Conservation (phyloP, 2,797 vertebrate species). For the Amblyraja radiata region DNA sequence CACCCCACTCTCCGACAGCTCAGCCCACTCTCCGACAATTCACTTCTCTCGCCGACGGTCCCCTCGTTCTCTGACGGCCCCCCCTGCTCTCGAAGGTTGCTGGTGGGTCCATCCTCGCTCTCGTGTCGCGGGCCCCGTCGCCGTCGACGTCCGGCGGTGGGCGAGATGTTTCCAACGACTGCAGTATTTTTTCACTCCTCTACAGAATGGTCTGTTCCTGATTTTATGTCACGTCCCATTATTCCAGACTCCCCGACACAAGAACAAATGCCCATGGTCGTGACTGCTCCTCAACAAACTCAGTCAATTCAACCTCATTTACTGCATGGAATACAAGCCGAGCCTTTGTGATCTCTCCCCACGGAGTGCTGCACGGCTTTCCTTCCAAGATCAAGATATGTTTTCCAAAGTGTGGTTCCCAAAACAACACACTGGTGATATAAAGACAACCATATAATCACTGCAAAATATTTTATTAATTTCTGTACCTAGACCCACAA, state of each 20-base stretch:
- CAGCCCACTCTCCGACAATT: too few species aligned
- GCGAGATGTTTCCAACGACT: not conserved
- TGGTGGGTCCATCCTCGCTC: not conserved
- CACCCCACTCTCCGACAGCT: too few species aligned
- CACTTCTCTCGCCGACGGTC: too few species aligned
- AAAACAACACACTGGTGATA: not conserved
- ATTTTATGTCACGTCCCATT: not conserved
- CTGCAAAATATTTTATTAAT: too few species aligned
- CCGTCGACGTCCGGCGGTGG: too few species aligned
- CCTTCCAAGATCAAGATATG: not conserved
- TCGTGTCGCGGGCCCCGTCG: too few species aligned
- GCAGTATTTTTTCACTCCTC: not conserved
- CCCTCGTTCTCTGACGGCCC: not conserved
- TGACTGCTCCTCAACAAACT: not conserved
- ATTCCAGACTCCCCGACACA: not conserved
- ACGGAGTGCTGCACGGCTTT: not conserved
- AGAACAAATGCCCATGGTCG: not conserved
- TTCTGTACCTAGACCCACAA: too few species aligned
- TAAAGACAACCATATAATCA: not conserved
- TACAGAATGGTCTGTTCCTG: not conserved
- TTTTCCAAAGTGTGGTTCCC: not conserved
- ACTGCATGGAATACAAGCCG: not conserved
- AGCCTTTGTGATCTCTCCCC: not conserved
- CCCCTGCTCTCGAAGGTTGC: not conserved
- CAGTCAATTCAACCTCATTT: not conserved